Conservation (phyloP, 2,797 vertebrate genomes). For the Psittacula derbiana region DNA sequence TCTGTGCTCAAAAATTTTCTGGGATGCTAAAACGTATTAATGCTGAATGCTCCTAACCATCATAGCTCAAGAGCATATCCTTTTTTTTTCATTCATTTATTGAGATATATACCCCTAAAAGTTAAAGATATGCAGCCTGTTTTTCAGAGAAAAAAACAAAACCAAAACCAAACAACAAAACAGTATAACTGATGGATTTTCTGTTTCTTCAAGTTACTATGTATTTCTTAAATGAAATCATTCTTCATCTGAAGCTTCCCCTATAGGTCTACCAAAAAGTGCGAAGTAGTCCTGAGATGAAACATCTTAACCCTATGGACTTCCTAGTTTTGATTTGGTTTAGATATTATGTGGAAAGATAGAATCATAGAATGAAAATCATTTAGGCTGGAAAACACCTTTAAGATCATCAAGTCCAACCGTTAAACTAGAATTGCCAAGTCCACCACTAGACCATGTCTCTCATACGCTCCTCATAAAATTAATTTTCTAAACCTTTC, state of each 20-base stretch:
- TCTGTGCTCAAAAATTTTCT: not conserved
- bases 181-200: not conserved
- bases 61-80: not conserved
- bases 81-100: not conserved
- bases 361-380: not conserved
- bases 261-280: not conserved
- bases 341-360: not conserved
- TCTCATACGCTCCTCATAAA: not conserved
- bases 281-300: not conserved
- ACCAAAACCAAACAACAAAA: not conserved
- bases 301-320: not conserved
- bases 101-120: not conserved
- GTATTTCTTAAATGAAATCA: not conserved
- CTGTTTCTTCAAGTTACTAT: not conserved
- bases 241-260: not conserved
- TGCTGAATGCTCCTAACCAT: fast-evolving
- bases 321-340: not conserved
- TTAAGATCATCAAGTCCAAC: not conserved
- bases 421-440: not conserved
- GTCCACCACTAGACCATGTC: not conserved
- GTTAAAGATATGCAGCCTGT: not conserved
- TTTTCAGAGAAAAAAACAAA: not conserved
- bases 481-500: not conserved
- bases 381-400: not conserved
- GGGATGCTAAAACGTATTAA: not conserved